Evolutionary conservation across 2,888 invertebrate genomes (phyloP).

Genomic region (Thysanoteuthis rhombus): DNA sequence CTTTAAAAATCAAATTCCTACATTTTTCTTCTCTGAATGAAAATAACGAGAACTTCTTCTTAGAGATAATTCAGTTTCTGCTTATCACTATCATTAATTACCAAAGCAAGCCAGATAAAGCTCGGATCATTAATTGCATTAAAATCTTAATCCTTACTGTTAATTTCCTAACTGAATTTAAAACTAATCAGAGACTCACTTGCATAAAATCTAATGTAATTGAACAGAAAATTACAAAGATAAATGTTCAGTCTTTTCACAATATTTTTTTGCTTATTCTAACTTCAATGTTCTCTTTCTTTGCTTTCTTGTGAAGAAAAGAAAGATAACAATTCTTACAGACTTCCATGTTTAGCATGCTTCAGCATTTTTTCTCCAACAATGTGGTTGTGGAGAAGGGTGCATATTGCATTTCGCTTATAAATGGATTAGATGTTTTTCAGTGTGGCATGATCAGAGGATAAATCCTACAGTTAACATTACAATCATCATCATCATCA

Average conservation of each 20-base stretch:
- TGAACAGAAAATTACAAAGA: background rate
- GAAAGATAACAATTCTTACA: background rate
- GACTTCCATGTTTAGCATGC: background rate
- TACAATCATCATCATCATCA: too few species aligned
- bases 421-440: too few species aligned
- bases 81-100: background rate
- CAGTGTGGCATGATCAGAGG: too few species aligned
- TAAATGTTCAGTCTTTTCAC: background rate
- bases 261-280: background rate
- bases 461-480: too few species aligned
- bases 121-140: background rate
- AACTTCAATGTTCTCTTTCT: background rate
- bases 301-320: background rate
- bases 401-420: background rate
- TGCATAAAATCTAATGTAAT: background rate
- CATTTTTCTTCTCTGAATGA: background rate
- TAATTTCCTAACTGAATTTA: constrained; percentile 12
- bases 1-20: too few species aligned
- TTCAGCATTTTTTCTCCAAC: background rate
- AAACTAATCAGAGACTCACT: background rate
- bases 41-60: background rate
- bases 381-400: background rate
- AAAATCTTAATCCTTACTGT: background rate
- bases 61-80: background rate
- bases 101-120: background rate